Conservation (phyloP, 2,797 vertebrate genomes). For the Emys orbicularis region DNA sequence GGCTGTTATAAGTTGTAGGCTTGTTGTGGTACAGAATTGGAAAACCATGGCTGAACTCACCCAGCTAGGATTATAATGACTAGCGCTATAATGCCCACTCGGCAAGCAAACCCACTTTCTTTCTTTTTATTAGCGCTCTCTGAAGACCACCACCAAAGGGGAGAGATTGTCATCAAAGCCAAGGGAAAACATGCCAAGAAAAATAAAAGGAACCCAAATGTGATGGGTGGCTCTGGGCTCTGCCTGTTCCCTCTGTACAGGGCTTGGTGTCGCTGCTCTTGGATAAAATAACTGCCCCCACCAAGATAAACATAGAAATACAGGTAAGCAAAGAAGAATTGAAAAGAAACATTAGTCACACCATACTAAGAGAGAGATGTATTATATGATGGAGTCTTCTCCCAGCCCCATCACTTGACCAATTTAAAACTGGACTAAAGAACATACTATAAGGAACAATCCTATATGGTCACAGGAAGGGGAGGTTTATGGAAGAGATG, state of each 20-base stretch:
- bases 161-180: neutral
- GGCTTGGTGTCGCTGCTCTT: neutral
- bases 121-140: neutral
- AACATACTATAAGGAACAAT: neutral
- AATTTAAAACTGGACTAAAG: neutral
- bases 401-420: accelerated
- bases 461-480: accelerated
- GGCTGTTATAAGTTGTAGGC: neutral
- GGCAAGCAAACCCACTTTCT: accelerated
- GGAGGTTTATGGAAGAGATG: neutral
- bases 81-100: accelerated
- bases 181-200: neutral
- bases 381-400: neutral
- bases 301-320: neutral
- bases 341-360: neutral
- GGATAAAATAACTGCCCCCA: neutral
- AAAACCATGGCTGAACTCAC: neutral
- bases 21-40: accelerated
- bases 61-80: neutral
- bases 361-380: too few relatives aligned
- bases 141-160: neutral
- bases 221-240: neutral
- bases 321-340: neutral
- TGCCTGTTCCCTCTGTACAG: accelerated
- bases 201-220: neutral